A percentile compares a stretch with the other conserved stretches of the same genome.
phyloP scores from a whole-genome alignment of 2,797 vertebrate genomes.

The Ibycter americanus region DNA sequence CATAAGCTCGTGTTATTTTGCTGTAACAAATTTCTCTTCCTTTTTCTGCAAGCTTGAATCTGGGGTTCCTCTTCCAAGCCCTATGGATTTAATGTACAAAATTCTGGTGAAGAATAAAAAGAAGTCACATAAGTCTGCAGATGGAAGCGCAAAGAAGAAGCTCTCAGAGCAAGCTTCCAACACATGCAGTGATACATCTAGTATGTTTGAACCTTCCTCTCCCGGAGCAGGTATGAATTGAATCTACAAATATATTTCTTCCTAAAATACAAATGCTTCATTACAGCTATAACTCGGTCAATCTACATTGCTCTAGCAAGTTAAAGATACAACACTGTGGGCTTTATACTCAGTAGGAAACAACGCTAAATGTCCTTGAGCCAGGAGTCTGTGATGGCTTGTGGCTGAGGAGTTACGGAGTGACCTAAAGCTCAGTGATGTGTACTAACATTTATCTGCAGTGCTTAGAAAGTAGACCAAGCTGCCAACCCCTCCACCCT shows the following conservation, averaged over 20 bases:
- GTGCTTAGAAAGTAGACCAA: neutral
- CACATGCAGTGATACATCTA: conserved; percentile 92
- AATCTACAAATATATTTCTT: neutral
- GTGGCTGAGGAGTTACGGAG: rapidly evolving
- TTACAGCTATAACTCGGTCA: neutral
- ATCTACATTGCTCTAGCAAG: neutral
- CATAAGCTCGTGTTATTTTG: neutral
- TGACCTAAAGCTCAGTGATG: neutral
- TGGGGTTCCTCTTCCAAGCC: conserved; percentile 90
- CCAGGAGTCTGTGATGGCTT: neutral
- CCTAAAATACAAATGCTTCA: neutral
- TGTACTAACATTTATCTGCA: neutral
- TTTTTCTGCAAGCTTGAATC: conserved; percentile 83
- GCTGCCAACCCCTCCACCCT: neutral
- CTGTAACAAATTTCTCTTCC: neutral
- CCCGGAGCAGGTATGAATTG: conserved; percentile 86
- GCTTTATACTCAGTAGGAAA: neutral
- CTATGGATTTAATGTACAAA: conserved; percentile 94
- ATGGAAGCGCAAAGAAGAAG: conserved; percentile 92
- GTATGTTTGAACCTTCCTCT: conserved; percentile 92
- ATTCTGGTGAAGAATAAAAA: conserved; percentile 99
- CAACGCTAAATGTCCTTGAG: rapidly evolving
- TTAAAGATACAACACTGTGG: neutral
- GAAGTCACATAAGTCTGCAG: conserved; percentile 89
- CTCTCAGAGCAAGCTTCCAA: conserved; percentile 93